Base-by-base conservation (phyloP, 1,140 invertebrate species). In the Apis florea region DNA sequence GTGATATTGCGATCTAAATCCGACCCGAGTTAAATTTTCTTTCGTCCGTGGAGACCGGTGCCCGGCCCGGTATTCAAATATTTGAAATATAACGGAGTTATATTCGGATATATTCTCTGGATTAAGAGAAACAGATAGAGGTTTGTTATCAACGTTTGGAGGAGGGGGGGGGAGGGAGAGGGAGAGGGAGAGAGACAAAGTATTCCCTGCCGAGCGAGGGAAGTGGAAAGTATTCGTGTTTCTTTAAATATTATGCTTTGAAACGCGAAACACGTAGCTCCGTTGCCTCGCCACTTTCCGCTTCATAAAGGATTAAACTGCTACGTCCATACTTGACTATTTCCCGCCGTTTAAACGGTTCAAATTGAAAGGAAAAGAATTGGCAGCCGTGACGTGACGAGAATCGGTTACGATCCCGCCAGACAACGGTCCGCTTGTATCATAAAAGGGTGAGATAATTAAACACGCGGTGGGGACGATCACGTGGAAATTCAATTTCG, bases 301-400 rank as follows among this genome's bases (percentile, higher is more conserved):
- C 31, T 59, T 51, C 24, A 31, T 78, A 69, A 69, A 70, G 40
- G 76, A 78, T 69, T 78, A 70, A 78, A 78, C 54, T 70, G 51
- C 49, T 19, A 11, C 49, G 63, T 47, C 63, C 61, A 66, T 76
- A 54, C 49, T 67, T 47, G 74, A 67, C 74, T 54, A 58, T 49
- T 59, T 31, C 13, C 19, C 12, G 19, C 19, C 24, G 24, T 19
- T 79, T 71, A 70, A 19, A 40, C 31, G 15, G 67, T 59, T 5
- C 40, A 61, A 79, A 79, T 79, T 49, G 69, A 71, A 78, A 59
- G 56, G 21, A 59, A 61, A 61, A 51, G 26, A 70, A 70, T 40
- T 40, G 76, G 17, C 31, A 21, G 53, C 12, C 3, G 19, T 13
- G 5, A 79, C 67, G 67, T 79, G 76, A n/a, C 24, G n/a, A 15